phyloP scores from a whole-genome alignment of 2,888 invertebrate species.

The Stenchaetothrips biformis region DNA sequence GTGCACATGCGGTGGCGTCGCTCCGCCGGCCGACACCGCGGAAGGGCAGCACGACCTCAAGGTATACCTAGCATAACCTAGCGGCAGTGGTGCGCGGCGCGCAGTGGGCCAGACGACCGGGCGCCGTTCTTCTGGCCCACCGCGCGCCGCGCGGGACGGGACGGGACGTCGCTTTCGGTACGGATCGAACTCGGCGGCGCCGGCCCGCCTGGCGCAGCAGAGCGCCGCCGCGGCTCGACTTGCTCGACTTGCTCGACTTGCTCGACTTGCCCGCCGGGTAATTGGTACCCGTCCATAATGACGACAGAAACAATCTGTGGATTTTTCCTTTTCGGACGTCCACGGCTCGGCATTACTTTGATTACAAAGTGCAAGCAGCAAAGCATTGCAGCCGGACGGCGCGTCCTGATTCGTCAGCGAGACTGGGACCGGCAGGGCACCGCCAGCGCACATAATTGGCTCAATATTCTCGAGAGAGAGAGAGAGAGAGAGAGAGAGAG shows the following conservation, averaged over 20 bases:
- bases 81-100: no score
- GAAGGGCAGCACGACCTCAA: no score
- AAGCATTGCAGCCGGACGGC: not conserved
- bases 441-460: not conserved
- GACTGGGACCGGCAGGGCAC: not conserved
- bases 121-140: no score
- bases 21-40: no score
- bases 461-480: not conserved
- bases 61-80: no score
- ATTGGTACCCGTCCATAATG: not conserved
- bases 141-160: no score
- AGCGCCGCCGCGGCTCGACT: not conserved
- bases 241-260: not conserved
- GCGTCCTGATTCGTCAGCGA: not conserved
- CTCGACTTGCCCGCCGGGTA: not conserved
- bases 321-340: constrained; percentile 18
- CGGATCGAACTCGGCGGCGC: no score
- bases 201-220: no score
- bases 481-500: no score
- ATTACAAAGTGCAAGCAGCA: constrained; percentile 6
- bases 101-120: no score
- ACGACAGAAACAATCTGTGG: not conserved
- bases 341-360: not conserved
- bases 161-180: no score
- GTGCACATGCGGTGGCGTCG: no score